These are phyloP conservation scores for Passer montanus DNA, from an alignment of 2,113 vertebrate species.

Conservation along the genomic window DNA sequence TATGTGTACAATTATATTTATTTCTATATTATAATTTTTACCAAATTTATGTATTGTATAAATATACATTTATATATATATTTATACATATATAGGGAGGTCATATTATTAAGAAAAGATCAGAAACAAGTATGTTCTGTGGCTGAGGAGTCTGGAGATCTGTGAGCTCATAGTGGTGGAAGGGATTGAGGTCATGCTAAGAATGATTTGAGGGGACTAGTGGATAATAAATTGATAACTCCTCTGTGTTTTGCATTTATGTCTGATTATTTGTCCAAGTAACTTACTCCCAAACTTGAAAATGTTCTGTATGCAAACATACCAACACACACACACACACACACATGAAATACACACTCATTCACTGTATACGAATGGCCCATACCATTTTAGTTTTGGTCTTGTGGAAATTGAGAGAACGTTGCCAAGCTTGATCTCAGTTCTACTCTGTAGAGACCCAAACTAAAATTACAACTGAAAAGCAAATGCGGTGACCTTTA, in stretches of 20 bases:
- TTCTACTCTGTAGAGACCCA: slow-evolving; percentile 54
- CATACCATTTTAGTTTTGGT: slow-evolving; percentile 60
- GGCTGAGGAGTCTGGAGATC: neutral
- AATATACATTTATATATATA: neutral
- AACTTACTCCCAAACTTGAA: neutral
- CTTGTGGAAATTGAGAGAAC: slow-evolving; percentile 55
- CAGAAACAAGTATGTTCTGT: neutral
- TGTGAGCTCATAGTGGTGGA: neutral
- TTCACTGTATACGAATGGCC: neutral
- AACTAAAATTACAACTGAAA: slow-evolving; percentile 71
- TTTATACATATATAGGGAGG: too few relatives aligned
- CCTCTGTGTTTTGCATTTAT: neutral
- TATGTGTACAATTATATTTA: too few relatives aligned
- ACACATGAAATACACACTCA: neutral
- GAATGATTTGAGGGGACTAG: neutral
- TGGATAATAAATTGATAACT: neutral
- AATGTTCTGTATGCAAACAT: neutral
- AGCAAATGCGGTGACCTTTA: slow-evolving; percentile 85
- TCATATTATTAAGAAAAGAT: neutral
- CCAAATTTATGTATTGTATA: too few relatives aligned
- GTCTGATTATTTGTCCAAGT: neutral
- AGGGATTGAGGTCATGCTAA: neutral
- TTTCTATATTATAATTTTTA: too few relatives aligned
- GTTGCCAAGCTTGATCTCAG: slow-evolving; percentile 55
- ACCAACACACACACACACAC: neutral